Conservation (phyloP, 92 coral and sea anemone species). For the Phenganax subtilis region DNA sequence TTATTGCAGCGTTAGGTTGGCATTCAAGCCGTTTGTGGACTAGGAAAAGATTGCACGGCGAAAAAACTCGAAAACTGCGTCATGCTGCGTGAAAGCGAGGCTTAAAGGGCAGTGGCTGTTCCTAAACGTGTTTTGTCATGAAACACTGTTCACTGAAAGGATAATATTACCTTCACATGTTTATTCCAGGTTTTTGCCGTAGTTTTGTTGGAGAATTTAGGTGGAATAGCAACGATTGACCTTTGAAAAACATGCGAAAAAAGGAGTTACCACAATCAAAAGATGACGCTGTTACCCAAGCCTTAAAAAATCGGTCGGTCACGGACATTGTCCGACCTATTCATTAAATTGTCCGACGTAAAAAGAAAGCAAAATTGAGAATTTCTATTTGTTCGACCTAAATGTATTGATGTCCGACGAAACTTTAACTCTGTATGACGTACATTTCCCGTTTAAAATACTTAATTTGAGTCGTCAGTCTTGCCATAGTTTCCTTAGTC, state of each 20-base stretch:
- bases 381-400: too few relatives aligned
- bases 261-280: neutral
- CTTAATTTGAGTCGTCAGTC: too few relatives aligned
- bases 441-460: too few relatives aligned
- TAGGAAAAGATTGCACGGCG: neutral
- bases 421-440: too few relatives aligned
- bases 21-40: neutral
- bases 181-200: conserved; percentile 65
- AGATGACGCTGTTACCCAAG: neutral
- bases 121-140: too few relatives aligned
- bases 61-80: neutral
- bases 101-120: too few relatives aligned
- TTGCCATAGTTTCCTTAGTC: too few relatives aligned
- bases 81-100: too few relatives aligned
- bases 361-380: neutral
- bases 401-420: too few relatives aligned
- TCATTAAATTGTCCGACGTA: too few relatives aligned
- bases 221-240: conserved; percentile 69
- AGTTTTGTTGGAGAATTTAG: conserved; percentile 57
- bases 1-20: neutral
- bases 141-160: neutral
- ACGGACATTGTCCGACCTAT: too few relatives aligned
- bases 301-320: too few relatives aligned
- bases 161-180: conserved; percentile 49
- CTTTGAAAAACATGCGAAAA: conserved; percentile 32